phyloP scores from a whole-genome alignment of 2,797 vertebrate species.

The Rhinogobio ventralis region DNA sequence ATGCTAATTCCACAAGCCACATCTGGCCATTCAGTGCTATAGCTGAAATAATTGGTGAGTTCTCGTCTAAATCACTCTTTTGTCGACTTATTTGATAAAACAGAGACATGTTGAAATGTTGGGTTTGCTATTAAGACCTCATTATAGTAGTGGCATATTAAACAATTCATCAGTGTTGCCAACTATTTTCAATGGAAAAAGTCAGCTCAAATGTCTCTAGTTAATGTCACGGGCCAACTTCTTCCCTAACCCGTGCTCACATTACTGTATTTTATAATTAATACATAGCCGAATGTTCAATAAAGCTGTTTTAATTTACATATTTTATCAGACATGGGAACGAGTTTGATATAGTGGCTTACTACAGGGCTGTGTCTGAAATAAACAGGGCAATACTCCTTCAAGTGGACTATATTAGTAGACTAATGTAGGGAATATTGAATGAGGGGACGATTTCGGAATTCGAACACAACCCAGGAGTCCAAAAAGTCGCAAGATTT shows the following conservation, averaged over 20 bases:
- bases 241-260: neutral
- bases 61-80: neutral
- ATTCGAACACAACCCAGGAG: neutral
- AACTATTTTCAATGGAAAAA: neutral
- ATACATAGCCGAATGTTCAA: too few species aligned
- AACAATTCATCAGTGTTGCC: neutral
- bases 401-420: too few species aligned
- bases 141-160: neutral
- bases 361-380: neutral
- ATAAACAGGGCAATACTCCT: too few species aligned
- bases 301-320: too few species aligned
- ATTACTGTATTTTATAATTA: too few species aligned
- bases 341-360: neutral
- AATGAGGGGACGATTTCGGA: too few species aligned
- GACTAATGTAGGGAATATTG: too few species aligned
- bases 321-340: too few species aligned
- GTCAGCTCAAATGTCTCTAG: neutral
- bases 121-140: neutral
- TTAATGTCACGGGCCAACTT: too few species aligned
- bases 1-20: slow-evolving; percentile 96
- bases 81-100: neutral
- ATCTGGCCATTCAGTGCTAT: slow-evolving; percentile 96
- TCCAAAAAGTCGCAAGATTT: neutral
- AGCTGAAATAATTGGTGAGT: slow-evolving; percentile 95
- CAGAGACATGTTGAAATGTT: neutral